Percentiles rank a stretch among this genome's conserved stretches.
Conservation (phyloP, 2,797 vertebrate species). For the Pempheris klunzingeri region DNA sequence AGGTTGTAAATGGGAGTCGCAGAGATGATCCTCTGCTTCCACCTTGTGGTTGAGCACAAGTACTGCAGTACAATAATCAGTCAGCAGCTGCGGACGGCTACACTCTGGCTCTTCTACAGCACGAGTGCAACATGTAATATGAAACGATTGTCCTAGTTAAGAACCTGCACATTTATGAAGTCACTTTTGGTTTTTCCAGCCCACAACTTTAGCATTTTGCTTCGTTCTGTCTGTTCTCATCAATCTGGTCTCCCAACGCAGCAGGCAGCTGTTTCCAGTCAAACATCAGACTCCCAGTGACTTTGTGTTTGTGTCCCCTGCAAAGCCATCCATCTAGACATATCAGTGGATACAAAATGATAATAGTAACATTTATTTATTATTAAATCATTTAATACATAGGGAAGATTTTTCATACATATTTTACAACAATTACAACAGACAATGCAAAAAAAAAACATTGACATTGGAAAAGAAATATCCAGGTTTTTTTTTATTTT, state of each 20-base stretch:
- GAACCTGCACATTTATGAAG: too few relatives aligned
- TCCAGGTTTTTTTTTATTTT: not conserved
- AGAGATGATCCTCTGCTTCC: conserved; percentile 37
- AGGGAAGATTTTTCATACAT: conserved; percentile 46
- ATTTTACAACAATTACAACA: conserved; percentile 58
- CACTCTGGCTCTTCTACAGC: too few relatives aligned
- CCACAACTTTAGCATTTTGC: not conserved
- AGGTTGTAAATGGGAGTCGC: not conserved
- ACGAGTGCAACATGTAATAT: not conserved
- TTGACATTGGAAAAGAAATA: conserved; percentile 5
- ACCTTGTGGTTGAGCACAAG: conserved; percentile 57
- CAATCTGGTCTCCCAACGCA: not conserved
- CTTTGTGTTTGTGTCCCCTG: too few relatives aligned
- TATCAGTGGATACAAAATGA: not conserved
- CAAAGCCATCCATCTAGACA: not conserved
- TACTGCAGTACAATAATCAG: conserved; percentile 21
- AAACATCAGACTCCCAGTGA: too few relatives aligned
- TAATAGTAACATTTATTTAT: conserved; percentile 60
- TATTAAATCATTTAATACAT: conserved; percentile 67
- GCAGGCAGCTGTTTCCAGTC: not conserved
- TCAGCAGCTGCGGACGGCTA: not conserved
- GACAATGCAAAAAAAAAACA: conserved; percentile 6
- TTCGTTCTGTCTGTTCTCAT: not conserved
- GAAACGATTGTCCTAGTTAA: not conserved
- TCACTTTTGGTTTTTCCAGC: not conserved